Base-by-base conservation (phyloP, 2,797 vertebrate genomes). In the Ciconia nigra region DNA sequence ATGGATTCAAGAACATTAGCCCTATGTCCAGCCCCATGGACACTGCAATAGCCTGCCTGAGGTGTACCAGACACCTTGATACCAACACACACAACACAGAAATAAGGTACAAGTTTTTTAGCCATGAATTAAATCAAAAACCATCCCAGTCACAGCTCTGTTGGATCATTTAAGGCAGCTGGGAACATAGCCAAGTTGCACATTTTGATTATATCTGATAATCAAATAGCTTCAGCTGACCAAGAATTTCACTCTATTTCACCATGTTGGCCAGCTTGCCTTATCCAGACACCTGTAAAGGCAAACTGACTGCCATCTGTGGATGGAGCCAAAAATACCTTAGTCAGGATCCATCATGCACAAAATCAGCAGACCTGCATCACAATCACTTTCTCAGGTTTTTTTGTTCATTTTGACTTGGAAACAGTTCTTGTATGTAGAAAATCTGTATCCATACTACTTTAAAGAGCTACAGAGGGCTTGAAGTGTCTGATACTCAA, bases 341-440 rank as follows among this genome's bases (percentile, higher is more conserved):
- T 26, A 35, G 44, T 42, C 29, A 63, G 39, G 33, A 24, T 49
- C 17, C 9, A 33, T n/a, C 41, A 54, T 3, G 5, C 0, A 0
- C 33, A 54, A 66, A 73, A 83, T 54, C 65, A 74, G 17, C 5
- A 9, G 14, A 74, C 15, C 13, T 49, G 24, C 10, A 10, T 31
- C 49, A 35, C 5, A 41, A 35, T 39, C 28, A 35, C 4, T 81
- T 70, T 66, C 1, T 2, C 26, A 51, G 44, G 10, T 90, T 61
- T 61, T 6, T 66, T 91, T 83, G n/a, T 44, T 59, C 5, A 17
- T 46, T 77, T 78, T 70, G 35, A 3, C 42, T 81, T 42, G 9
- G 13, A 74, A 81, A 83, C 3, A 25, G 26, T 28, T 83, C 20
- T 65, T 37, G 7, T 9, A 16, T 35, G 2, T 24, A 37, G 7